Conservation (phyloP, 2,113 vertebrate species). For the Pelecanus crispus region DNA sequence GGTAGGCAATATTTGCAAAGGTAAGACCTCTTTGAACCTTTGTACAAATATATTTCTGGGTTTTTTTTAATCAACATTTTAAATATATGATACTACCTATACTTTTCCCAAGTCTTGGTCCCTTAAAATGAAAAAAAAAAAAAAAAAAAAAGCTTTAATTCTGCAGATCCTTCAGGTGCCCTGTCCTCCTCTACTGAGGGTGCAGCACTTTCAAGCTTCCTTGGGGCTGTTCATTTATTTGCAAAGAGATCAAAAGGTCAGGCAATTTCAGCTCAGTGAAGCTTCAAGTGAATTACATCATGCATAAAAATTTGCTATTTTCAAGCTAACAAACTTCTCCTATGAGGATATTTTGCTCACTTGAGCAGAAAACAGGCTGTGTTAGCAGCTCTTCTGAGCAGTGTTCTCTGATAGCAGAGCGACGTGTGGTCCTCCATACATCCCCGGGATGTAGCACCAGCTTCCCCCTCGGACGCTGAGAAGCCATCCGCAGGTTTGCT, state of each 20-base stretch:
- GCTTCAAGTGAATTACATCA: slow-evolving; percentile 7
- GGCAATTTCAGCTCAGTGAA: background rate
- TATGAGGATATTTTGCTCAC: background rate
- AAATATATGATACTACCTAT: background rate
- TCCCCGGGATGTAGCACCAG: background rate
- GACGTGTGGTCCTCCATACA: background rate
- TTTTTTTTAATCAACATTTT: background rate
- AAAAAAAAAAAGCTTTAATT: background rate
- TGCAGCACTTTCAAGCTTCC: background rate
- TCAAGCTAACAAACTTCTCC: background rate
- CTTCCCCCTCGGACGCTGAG: accelerated
- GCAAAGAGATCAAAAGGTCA: slow-evolving; percentile 30
- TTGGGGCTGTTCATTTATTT: background rate
- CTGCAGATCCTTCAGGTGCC: background rate
- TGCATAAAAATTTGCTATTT: slow-evolving; percentile 22
- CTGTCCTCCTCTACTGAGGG: background rate
- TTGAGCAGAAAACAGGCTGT: slow-evolving; percentile 43
- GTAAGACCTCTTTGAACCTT: background rate
- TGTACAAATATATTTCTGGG: background rate
- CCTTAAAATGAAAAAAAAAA: background rate
- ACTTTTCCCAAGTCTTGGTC: background rate
- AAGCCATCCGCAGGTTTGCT: accelerated
- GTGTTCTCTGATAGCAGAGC: accelerated
- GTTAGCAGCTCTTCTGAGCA: slow-evolving; percentile 9
- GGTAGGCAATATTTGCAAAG: background rate